phyloP scores from a whole-genome alignment of 2,113 vertebrate species.

The Pipra filicauda region DNA sequence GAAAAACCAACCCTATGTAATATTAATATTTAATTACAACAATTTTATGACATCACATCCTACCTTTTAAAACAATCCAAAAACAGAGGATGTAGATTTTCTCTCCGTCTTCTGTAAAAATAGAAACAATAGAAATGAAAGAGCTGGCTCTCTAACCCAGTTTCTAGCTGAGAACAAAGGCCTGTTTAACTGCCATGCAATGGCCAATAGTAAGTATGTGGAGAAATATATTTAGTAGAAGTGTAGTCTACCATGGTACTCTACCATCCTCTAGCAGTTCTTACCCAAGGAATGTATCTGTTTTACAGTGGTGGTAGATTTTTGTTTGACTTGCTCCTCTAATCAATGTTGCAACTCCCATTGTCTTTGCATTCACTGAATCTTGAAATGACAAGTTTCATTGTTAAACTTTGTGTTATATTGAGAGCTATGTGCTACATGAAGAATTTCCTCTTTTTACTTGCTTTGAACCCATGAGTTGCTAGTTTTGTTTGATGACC shows the following conservation, averaged over 20 bases:
- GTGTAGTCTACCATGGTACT: rapidly evolving
- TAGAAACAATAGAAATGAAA: neutral
- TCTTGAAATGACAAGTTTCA: neutral
- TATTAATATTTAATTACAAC: neutral
- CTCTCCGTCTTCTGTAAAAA: neutral
- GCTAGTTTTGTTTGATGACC: neutral
- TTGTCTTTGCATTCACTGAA: neutral
- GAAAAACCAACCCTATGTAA: neutral
- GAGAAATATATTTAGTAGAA: neutral
- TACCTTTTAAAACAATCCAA: neutral
- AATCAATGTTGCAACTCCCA: neutral
- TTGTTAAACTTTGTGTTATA: neutral
- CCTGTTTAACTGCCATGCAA: neutral
- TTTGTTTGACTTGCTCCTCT: neutral
- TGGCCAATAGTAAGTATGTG: neutral
- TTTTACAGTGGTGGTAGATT: neutral
- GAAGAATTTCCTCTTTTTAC: neutral
- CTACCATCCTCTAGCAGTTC: too few relatives aligned
- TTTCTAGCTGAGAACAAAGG: neutral
- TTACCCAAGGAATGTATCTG: rapidly evolving
- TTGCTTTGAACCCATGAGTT: neutral
- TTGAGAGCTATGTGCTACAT: neutral
- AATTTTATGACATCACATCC: neutral
- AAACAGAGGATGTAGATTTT: neutral
- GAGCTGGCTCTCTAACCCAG: neutral